Base-by-base conservation (phyloP, 1,140 invertebrate genomes). In the Metaphire vulgaris region DNA sequence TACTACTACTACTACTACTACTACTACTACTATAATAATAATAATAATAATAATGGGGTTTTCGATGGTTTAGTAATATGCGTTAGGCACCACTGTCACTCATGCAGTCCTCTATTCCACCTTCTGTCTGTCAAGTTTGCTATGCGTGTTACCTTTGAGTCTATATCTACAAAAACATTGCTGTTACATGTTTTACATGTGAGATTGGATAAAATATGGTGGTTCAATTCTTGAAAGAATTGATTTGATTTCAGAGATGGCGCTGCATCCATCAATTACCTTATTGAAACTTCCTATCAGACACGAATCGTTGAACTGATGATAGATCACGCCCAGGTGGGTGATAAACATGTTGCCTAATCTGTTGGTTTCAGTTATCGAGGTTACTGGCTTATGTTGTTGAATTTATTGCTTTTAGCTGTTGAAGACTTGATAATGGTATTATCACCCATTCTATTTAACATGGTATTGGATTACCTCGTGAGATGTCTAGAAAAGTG, bases 201-300 rank as follows among this genome's bases (percentile, higher is more conserved):
- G 12, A 15, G 12, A 15, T 69, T n/a, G 30, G 12, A 14, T 14
- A 69, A 16, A 16, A 69, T 15, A 14, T 12, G 30, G 12, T 29
- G 12, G 12, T n/a, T 12, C 68, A 15, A 15, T 12, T 32, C 26
- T 15, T 34, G 12, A n/a, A 26, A 0, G 1, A 73, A 34, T 73
- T 71, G 1, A 2, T 73, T 34, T 28, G 0, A 2, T 28, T 31
- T 21, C 31, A 73, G 72, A 41, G 88, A 89, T 80, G 88, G 87
- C 2, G 85, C 84, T 33, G 87, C 88, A 1, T 88, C 88, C 0
- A 80, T 89, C 28, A 87, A 84, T 69, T 88, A 87, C 29, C 81
- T 90, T 30, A 85, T 89, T 12, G 89, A 89, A 79, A 89, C 89
- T 12, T 86, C 88, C 74, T 88, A 90, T 81, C 89, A 90, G 80